Conservation (phyloP, 2,797 vertebrate genomes). For the Dendrocincla fuliginosa region DNA sequence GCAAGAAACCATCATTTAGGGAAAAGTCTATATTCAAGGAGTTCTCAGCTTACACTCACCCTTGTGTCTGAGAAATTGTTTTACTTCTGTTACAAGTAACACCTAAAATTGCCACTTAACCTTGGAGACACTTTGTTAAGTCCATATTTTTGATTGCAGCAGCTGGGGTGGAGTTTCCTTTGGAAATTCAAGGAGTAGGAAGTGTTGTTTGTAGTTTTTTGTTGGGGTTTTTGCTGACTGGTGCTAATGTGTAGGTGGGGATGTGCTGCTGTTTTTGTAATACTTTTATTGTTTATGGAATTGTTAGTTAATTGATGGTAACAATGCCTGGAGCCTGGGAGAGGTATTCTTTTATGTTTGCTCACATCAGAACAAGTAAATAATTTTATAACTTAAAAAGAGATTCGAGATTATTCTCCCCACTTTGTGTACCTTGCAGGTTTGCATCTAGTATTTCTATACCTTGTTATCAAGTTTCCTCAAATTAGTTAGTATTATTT, state of each 20-base stretch:
- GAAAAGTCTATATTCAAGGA: not conserved
- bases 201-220: slow-evolving; percentile 60
- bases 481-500: not conserved
- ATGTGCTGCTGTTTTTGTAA: slow-evolving; percentile 68
- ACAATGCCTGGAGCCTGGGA: slow-evolving; percentile 61
- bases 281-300: slow-evolving; percentile 70
- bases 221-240: slow-evolving; percentile 59
- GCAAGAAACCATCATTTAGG: not conserved
- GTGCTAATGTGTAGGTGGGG: slow-evolving; percentile 67
- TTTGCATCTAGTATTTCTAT: not conserved
- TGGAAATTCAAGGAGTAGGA: slow-evolving; percentile 64
- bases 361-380: slow-evolving; percentile 57
- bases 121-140: slow-evolving; percentile 41
- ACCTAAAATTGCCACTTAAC: slow-evolving; percentile 56
- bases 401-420: not conserved
- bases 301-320: slow-evolving; percentile 65
- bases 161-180: slow-evolving; percentile 66
- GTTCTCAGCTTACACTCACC: slow-evolving; percentile 6
- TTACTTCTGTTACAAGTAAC: slow-evolving; percentile 26
- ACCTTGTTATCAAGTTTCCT: not conserved
- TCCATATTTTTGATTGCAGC: slow-evolving; percentile 21
- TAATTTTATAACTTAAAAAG: slow-evolving; percentile 37
- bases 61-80: slow-evolving; percentile 44
- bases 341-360: slow-evolving; percentile 65
- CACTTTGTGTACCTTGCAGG: slow-evolving; percentile 27